Base-by-base conservation (phyloP, 1,140 invertebrate species). In the Caenorhabditis briggsae region DNA sequence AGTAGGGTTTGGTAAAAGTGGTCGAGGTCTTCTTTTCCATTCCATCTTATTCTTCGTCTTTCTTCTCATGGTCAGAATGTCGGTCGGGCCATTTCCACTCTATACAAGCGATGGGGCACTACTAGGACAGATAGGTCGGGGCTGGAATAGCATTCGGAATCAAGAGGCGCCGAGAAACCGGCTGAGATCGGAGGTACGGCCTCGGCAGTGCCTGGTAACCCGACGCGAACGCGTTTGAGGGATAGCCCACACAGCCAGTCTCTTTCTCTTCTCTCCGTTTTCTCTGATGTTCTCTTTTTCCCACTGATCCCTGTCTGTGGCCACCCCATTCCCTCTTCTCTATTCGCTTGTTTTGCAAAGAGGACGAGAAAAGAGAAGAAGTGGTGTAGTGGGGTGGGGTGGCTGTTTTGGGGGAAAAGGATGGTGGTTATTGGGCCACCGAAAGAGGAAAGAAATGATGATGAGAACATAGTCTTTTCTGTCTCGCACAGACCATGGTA, bases 151-250 rank as follows among this genome's bases (percentile, higher is more conserved):
- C 12, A 78, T 46, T 78, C 46, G 50, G 50, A 50, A 78, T n/a
- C 5, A 23, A 78, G 43, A 78, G 46, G 33, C 11, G 12, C 65
- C 20, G 18, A 78, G 46, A 46, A 46, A 46, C 70, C 70, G 70
- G 50, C 53, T 46, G 70, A 78, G 70, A 46, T 78, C 48, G 46
- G 70, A 50, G 46, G 70, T 33, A 33, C 70, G 70, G 70, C 70
- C 70, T 78, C 70, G 70, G 70, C 70, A 78, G 33, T 78, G 70
- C 70, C 70, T 78, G 70, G 70, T 78, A 23, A 78, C 70, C 70
- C 70, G 70, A 78, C n/a, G 70, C 70, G 70, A 78, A 78, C 70
- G 70, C 70, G 46, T 78, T 78, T 78, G 70, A 78, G 70, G 70
- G 70, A 78, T 78, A 78, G 70, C 70, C 70, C 70, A 78, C 70